Base-by-base conservation (phyloP, 2,113 vertebrate species). In the Cololabis saira region DNA sequence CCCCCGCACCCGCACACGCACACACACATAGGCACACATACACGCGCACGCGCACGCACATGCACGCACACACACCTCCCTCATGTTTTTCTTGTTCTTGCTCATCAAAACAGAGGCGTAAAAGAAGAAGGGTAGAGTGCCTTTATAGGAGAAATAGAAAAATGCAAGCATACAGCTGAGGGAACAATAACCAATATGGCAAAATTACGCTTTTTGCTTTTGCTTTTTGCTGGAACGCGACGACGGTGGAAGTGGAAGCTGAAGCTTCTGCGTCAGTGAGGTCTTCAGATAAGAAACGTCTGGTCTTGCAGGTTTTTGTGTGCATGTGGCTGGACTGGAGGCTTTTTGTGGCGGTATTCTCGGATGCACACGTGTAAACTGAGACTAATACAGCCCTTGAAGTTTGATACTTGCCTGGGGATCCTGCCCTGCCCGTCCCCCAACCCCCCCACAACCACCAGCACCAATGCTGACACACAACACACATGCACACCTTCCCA, bases 311-410 rank as follows among this genome's bases (percentile, higher is more conserved):
- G 79, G 67, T 18, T 45, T n/a, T 12, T 9, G 18, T 22, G 15
- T n/a, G 63, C 21, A 58, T 69, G 67, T 65, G 54, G 51, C 76
- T 41, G 43, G 47, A 80, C 52, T 22, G 52, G 69, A 73, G 69
- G 64, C 58, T 77, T 86, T 74, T 70, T 78, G 61, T 22, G 66
- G 73, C 64, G 76, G 80, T 74, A 81, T 83, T 83, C 83, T 76
- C 69, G 84, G 75, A 85, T 62, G 71, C 61, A 60, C 76, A 76
- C 55, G 61, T 69, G 86, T 81, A 89, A 91, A 53, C 50, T 57
- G 87, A 92, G 77, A 80, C 89, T 88, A 90, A 88, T 85, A 87
- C 84, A 83, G 84, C 74, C 86, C 83, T 89, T 90, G 86, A 89
- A 90, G 88, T 89, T 48, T 86, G 87, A 91, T 87, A 88, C 86